Evolutionary conservation across 2,113 vertebrate genomes (phyloP).

Genomic region (Dromas ardeola): DNA sequence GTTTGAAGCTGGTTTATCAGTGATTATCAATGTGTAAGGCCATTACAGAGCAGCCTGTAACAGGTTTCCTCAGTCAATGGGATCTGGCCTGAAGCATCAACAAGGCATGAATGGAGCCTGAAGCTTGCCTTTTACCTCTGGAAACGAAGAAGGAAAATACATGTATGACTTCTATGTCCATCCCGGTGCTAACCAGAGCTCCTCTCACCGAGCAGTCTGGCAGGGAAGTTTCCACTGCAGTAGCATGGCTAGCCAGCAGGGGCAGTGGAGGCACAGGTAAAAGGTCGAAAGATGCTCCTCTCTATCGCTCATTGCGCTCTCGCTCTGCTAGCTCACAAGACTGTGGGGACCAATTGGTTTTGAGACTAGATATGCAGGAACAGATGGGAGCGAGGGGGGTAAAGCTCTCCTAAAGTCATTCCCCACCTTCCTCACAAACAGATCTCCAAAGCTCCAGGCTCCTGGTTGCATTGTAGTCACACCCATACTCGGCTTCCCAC

Average conservation of each 20-base stretch:
- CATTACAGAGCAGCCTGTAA: neutral
- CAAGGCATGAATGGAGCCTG: neutral
- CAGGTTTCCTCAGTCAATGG: neutral
- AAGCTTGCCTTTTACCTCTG: neutral
- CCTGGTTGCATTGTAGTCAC: neutral
- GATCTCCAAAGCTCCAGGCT: neutral
- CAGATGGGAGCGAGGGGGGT: neutral
- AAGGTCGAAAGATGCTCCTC: neutral
- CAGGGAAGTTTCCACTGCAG: neutral
- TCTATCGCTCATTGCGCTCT: accelerated
- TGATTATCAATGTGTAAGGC: neutral
- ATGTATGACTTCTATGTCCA: neutral
- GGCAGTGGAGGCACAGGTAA: slow-evolving; percentile 8
- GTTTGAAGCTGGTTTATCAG: slow-evolving; percentile 2
- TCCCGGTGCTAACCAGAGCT: neutral
- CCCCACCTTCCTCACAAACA: neutral
- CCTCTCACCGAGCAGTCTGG: neutral
- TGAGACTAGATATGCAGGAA: neutral
- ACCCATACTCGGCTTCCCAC: neutral
- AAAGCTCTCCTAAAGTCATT: neutral
- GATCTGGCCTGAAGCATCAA: neutral
- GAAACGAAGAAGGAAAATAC: neutral
- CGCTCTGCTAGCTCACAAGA: accelerated
- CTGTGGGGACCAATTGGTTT: neutral
- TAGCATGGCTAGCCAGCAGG: neutral